A percentile compares a stretch with the other conserved stretches of the same genome.
These are phyloP conservation scores for Hypotaenidia okinawae DNA, from an alignment of 2,797 vertebrate genomes.

Conservation along the genomic window DNA sequence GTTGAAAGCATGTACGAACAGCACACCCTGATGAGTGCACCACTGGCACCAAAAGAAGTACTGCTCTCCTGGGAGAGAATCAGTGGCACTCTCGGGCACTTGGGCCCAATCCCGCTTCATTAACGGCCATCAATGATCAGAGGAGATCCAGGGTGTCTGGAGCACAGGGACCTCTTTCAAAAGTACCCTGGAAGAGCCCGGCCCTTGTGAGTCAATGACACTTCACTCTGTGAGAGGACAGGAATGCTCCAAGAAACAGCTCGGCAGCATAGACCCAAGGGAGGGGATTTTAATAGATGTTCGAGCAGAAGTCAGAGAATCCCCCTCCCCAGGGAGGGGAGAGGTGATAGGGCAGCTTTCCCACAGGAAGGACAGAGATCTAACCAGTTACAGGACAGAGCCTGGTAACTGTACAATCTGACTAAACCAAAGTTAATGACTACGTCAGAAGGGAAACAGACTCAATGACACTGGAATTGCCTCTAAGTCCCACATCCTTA, in stretches of 20 bases:
- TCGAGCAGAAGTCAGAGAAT: not conserved
- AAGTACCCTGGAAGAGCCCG: not conserved
- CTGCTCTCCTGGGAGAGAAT: not conserved
- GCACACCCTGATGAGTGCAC: not conserved
- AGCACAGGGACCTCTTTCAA: not conserved
- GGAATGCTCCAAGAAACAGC: not conserved
- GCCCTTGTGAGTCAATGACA: not conserved
- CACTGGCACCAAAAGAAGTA: not conserved
- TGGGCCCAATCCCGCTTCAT: not conserved
- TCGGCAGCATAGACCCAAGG: not conserved
- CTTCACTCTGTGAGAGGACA: not conserved
- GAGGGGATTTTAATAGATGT: not conserved
- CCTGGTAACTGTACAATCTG: not conserved
- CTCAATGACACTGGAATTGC: not conserved
- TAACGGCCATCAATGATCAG: not conserved
- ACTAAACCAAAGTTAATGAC: not conserved
- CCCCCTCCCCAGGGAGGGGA: not conserved
- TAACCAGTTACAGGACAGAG: not conserved
- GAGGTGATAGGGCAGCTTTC: not conserved
- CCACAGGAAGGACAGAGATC: not conserved
- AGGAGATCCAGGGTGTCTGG: not conserved
- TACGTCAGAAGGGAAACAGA: not conserved
- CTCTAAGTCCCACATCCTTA: not conserved
- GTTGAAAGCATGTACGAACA: accelerated
- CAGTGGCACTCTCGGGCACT: not conserved